These are phyloP conservation scores for Sarcophaga carnaria DNA, from an alignment of 2,888 invertebrate species.

Conservation along the genomic window DNA sequence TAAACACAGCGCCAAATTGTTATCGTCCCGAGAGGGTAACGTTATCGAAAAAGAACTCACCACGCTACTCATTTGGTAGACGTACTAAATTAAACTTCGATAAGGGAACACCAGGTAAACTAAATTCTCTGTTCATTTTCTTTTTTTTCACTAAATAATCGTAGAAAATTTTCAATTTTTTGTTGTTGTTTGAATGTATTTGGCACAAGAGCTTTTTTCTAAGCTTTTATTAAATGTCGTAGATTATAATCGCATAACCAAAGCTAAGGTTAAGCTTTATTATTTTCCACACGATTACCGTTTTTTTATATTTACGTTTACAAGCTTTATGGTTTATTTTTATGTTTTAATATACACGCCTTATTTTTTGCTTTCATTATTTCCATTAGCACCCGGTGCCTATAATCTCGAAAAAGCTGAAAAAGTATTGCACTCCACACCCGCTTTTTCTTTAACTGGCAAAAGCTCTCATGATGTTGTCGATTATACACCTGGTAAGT, in stretches of 20 bases:
- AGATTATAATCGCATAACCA: not conserved
- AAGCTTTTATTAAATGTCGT: slow-evolving; percentile 21
- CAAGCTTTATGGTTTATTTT: not conserved
- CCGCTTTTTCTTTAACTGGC: slow-evolving; percentile 83
- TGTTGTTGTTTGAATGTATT: slow-evolving; percentile 16
- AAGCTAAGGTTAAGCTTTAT: slow-evolving; percentile 43
- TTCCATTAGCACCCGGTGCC: slow-evolving; percentile 81
- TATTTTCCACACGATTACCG: not conserved
- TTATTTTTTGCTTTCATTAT: slow-evolving; percentile 37
- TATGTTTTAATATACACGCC: slow-evolving; percentile 17
- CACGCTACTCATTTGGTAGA: slow-evolving; percentile 82
- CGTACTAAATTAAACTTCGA: slow-evolving; percentile 83
- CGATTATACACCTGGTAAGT: slow-evolving; percentile 76
- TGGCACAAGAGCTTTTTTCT: slow-evolving; percentile 49
- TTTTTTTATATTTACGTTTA: not conserved
- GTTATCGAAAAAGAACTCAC: slow-evolving; percentile 81
- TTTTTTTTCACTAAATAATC: not conserved
- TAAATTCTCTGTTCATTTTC: slow-evolving; percentile 30
- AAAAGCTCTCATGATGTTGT: slow-evolving; percentile 81
- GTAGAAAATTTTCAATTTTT: not conserved
- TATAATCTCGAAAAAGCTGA: slow-evolving; percentile 84
- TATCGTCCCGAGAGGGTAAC: slow-evolving; percentile 85
- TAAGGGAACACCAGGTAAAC: slow-evolving; percentile 80
- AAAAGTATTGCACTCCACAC: slow-evolving; percentile 81
- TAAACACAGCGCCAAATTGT: slow-evolving; percentile 80